Conservation (phyloP, 2,888 invertebrate genomes). For the Diaphora mendica region DNA sequence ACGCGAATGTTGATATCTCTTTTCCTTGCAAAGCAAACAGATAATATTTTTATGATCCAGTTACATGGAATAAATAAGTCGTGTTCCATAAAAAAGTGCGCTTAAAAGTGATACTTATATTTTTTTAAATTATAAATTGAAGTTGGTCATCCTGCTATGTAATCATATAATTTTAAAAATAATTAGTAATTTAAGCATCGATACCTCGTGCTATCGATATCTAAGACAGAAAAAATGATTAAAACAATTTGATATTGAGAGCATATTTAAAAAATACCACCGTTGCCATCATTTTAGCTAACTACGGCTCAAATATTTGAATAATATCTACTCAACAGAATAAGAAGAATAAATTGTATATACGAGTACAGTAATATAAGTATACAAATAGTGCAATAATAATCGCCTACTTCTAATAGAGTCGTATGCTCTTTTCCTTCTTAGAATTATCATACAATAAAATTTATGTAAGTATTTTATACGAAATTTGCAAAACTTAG, state of each 20-base stretch:
- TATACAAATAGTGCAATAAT: neutral
- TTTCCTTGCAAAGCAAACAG: neutral
- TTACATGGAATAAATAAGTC: neutral
- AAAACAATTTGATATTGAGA: neutral
- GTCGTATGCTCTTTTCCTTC: too few relatives aligned
- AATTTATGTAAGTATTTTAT: too few relatives aligned
- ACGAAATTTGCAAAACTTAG: too few relatives aligned
- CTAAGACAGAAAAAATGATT: neutral
- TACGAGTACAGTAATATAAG: too few relatives aligned
- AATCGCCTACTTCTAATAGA: too few relatives aligned
- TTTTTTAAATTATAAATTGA: neutral
- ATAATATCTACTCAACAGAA: too few relatives aligned
- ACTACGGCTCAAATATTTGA: too few relatives aligned
- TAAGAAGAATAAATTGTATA: too few relatives aligned
- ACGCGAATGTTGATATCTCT: neutral
- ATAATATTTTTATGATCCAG: neutral
- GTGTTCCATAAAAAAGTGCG: neutral
- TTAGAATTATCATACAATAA: neutral
- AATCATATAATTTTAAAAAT: neutral
- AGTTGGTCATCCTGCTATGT: neutral
- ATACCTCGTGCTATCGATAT: neutral
- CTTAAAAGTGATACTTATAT: neutral
- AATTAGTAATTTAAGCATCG: neutral
- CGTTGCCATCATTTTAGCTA: too few relatives aligned
- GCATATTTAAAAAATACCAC: neutral